A percentile compares a stretch with the other conserved stretches of the same genome.
phyloP scores from a whole-genome alignment of 2,113 vertebrate species.

The Hydrolagus affinis region DNA sequence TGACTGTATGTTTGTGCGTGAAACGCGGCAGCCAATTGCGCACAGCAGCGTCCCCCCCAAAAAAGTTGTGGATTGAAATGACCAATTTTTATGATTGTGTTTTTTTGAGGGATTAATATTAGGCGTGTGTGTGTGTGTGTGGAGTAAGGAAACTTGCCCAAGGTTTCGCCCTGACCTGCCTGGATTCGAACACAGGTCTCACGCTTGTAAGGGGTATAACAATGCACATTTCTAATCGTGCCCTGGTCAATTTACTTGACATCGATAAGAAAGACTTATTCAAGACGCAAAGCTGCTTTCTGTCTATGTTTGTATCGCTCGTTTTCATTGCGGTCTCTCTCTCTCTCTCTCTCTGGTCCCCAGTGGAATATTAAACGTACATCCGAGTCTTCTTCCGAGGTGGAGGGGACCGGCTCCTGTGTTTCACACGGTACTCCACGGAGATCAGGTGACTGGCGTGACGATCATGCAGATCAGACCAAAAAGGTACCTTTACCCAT shows the following conservation, averaged over 20 bases:
- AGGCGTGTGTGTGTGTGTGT: no score
- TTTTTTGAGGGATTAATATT: no score
- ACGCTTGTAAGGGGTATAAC: no score
- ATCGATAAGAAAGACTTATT: not conserved
- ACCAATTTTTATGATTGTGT: no score
- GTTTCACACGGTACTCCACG: constrained; percentile 76
- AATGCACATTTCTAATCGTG: not conserved
- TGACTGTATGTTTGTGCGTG: no score
- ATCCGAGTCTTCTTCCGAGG: constrained; percentile 84
- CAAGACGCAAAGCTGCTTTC: not conserved
- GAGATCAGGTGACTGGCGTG: constrained; percentile 78
- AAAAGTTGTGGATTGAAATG: no score
- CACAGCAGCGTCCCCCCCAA: no score
- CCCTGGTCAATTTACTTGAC: not conserved
- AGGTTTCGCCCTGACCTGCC: no score
- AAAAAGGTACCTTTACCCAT: constrained; percentile 57
- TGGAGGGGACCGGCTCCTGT: constrained; percentile 89
- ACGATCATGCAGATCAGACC: constrained; percentile 87
- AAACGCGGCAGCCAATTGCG: no score
- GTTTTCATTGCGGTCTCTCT: not conserved
- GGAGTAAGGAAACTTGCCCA: no score
- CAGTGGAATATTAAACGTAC: constrained; percentile 84
- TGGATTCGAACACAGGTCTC: no score
- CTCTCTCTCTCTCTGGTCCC: not conserved
- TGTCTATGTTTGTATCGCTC: not conserved